Percentiles rank a stretch among this genome's conserved stretches.
Evolutionary conservation across 2,888 invertebrate species (phyloP).

Genomic region (Platycnemis pennipes): DNA sequence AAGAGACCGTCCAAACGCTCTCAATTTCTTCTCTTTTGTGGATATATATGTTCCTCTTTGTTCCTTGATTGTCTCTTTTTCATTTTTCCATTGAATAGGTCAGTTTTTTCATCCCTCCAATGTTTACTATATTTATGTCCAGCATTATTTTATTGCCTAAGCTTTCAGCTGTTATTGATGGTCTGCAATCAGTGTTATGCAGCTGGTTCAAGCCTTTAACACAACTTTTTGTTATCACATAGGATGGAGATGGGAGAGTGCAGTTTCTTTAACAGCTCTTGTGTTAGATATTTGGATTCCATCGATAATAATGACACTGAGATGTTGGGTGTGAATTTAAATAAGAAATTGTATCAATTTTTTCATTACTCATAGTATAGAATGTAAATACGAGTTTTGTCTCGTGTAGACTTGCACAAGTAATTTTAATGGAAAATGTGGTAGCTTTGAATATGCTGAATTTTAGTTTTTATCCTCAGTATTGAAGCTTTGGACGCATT

Average conservation of each 20-base stretch:
- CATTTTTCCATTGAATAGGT: neutral
- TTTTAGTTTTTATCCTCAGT: slow-evolving; percentile 40
- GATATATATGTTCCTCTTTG: neutral
- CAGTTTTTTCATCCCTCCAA: neutral
- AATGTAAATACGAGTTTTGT: slow-evolving; percentile 30
- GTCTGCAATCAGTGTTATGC: neutral
- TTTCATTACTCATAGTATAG: neutral
- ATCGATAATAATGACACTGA: neutral
- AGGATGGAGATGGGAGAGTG: slow-evolving; percentile 52
- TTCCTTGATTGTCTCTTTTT: neutral
- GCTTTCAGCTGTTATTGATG: neutral
- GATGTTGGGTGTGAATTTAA: neutral
- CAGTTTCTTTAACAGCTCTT: slow-evolving; percentile 31
- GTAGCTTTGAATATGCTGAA: slow-evolving; percentile 58
- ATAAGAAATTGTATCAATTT: slow-evolving; percentile 12
- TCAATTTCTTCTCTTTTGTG: slow-evolving; percentile 20
- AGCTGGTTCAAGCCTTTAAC: neutral
- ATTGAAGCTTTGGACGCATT: slow-evolving; percentile 41
- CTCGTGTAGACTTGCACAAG: slow-evolving; percentile 37
- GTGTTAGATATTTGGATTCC: neutral
- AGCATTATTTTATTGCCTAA: neutral
- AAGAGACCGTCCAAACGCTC: slow-evolving; percentile 65
- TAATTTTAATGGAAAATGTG: slow-evolving; percentile 13
- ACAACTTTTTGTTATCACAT: neutral
- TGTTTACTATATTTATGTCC: neutral